phyloP scores from a whole-genome alignment of 2,113 vertebrate genomes.

The Macrotis lagotis region DNA sequence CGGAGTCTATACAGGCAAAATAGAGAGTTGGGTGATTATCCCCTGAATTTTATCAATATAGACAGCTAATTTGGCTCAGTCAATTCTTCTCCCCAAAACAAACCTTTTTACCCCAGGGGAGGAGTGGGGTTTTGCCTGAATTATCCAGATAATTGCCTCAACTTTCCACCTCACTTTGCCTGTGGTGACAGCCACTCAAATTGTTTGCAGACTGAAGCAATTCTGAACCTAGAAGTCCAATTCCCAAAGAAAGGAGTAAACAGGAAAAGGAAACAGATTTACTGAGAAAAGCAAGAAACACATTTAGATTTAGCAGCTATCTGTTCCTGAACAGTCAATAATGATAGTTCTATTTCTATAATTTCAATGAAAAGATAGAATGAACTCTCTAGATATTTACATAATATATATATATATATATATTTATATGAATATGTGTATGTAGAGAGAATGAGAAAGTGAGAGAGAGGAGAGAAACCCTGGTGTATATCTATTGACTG shows the following conservation, averaged over 20 bases:
- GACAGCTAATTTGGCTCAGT: not conserved
- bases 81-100: not conserved
- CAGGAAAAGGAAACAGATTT: slow-evolving; percentile 17
- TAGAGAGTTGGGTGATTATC: not conserved
- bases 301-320: not conserved
- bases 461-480: not conserved
- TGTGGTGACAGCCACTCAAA: not conserved
- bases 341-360: not conserved
- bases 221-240: slow-evolving; percentile 52
- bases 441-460: not conserved
- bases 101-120: not conserved
- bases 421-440: not conserved
- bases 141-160: not conserved
- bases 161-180: slow-evolving; percentile 14
- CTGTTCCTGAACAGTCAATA: not conserved
- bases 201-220: not conserved
- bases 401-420: not conserved
- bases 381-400: not conserved
- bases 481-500: not conserved
- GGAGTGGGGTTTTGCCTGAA: not conserved
- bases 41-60: not conserved
- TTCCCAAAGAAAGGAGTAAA: not conserved
- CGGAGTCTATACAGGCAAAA: slow-evolving; percentile 9
- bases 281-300: not conserved
- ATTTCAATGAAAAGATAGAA: slow-evolving; percentile 19